Evolutionary conservation across 2,888 invertebrate genomes (phyloP).

Genomic region (Dolomedes plantarius): DNA sequence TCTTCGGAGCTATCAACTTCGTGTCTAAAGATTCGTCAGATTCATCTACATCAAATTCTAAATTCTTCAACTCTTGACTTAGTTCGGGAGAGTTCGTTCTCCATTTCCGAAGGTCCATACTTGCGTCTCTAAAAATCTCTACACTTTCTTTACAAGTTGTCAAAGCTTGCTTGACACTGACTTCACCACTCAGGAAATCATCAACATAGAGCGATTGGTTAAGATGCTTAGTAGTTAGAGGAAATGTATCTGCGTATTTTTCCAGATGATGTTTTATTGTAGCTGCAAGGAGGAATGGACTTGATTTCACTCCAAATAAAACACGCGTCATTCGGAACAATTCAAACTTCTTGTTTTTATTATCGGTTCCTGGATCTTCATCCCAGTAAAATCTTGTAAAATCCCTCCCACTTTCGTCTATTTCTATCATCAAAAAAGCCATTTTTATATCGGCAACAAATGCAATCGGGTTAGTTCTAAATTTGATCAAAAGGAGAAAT

Average conservation of each 20-base stretch:
- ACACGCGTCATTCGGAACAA: background rate
- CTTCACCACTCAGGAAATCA: background rate
- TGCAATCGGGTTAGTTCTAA: background rate
- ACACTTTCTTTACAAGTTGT: background rate
- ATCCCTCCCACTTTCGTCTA: background rate
- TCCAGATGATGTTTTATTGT: background rate
- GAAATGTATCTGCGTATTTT: background rate
- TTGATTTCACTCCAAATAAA: background rate
- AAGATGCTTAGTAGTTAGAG: background rate
- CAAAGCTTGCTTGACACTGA: background rate
- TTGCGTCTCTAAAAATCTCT: background rate
- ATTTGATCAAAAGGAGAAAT: conserved; percentile 1
- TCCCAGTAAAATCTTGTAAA: background rate
- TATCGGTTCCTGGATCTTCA: background rate
- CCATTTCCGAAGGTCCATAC: background rate
- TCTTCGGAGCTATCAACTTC: background rate
- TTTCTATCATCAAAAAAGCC: background rate
- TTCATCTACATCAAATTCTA: background rate
- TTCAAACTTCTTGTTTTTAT: background rate
- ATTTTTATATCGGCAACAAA: background rate
- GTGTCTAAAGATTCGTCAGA: background rate
- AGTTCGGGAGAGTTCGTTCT: background rate
- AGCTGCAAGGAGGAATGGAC: background rate
- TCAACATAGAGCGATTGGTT: background rate
- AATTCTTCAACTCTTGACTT: too few species aligned